Evolutionary conservation across 53 echinoderm and acorn worm genomes (phyloP).

Genomic region (Paelopatides confundens): DNA sequence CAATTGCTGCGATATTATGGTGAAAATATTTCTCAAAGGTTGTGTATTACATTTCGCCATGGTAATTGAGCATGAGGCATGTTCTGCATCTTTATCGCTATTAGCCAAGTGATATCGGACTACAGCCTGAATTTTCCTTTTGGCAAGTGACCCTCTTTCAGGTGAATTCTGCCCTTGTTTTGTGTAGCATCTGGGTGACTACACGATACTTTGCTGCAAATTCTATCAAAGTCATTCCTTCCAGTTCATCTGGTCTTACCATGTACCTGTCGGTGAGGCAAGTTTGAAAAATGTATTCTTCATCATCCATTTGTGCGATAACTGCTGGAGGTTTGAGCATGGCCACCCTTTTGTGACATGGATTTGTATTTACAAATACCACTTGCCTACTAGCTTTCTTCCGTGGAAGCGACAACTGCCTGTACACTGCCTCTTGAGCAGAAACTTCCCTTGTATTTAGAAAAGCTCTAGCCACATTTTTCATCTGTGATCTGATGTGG

Average conservation of each 20-base stretch:
- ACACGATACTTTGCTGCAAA: slow-evolving; percentile 33
- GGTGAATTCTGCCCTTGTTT: not conserved
- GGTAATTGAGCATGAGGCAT: slow-evolving; percentile 48
- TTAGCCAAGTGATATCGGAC: slow-evolving; percentile 15
- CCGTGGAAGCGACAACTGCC: slow-evolving; percentile 31
- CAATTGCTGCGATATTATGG: not conserved
- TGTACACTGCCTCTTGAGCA: slow-evolving; percentile 57
- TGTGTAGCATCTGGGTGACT: too few species aligned
- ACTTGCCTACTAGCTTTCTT: slow-evolving; percentile 18
- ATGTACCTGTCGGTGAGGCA: slow-evolving; percentile 42
- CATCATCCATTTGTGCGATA: slow-evolving; percentile 31
- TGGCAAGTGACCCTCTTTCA: not conserved
- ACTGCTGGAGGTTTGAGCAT: slow-evolving; percentile 6
- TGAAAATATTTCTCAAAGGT: slow-evolving; percentile 9
- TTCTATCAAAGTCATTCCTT: slow-evolving; percentile 36
- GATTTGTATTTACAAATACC: too few species aligned
- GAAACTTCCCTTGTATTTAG: slow-evolving; percentile 53
- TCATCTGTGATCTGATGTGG: slow-evolving; percentile 21
- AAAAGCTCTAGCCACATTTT: slow-evolving; percentile 26
- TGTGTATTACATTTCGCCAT: slow-evolving; percentile 48
- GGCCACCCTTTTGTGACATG: slow-evolving; percentile 34
- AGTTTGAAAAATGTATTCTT: slow-evolving; percentile 43
- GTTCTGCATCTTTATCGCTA: slow-evolving; percentile 1
- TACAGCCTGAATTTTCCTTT: not conserved
- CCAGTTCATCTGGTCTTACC: slow-evolving; percentile 26